These are phyloP conservation scores for Malachius bipustulatus DNA, from an alignment of 2,888 invertebrate genomes.

Conservation along the genomic window DNA sequence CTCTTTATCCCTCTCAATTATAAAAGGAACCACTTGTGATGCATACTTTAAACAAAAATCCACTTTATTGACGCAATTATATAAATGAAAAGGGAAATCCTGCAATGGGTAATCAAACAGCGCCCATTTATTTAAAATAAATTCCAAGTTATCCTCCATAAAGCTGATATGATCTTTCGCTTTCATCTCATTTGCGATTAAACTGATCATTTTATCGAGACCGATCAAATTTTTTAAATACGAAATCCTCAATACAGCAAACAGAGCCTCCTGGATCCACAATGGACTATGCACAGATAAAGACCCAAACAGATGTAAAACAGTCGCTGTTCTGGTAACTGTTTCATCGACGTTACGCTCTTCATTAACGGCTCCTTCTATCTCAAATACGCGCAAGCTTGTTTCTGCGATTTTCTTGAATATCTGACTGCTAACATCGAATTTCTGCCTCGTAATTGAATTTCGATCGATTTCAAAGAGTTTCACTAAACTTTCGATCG, in stretches of 20 bases:
- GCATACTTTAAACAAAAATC: constrained; percentile 37
- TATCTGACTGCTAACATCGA: not conserved
- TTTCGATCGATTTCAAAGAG: constrained; percentile 26
- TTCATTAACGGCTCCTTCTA: constrained; percentile 34
- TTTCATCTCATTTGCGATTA: constrained; percentile 21
- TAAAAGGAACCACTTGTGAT: constrained; percentile 33
- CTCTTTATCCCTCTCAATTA: constrained; percentile 31
- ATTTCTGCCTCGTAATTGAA: constrained; percentile 11
- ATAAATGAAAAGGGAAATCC: constrained; percentile 33
- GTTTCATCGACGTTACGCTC: constrained; percentile 45
- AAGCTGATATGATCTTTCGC: constrained; percentile 31
- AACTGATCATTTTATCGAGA: not conserved
- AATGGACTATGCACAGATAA: constrained; percentile 42
- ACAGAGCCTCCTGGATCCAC: constrained; percentile 43
- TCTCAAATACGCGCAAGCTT: constrained; percentile 28
- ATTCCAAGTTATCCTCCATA: constrained; percentile 38
- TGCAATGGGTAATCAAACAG: constrained; percentile 22
- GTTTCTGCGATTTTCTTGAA: not conserved
- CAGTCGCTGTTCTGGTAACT: constrained; percentile 44
- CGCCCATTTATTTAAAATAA: constrained; percentile 38
- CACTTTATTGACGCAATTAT: constrained; percentile 28
- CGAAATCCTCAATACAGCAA: constrained; percentile 42
- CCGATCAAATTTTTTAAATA: constrained; percentile 35
- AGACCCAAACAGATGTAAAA: constrained; percentile 44
- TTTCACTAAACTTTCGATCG: constrained; percentile 31